A percentile compares a stretch with the other conserved stretches of the same genome.
Evolutionary conservation across 2,113 vertebrate genomes (phyloP).

Genomic region (Coturnix japonica): DNA sequence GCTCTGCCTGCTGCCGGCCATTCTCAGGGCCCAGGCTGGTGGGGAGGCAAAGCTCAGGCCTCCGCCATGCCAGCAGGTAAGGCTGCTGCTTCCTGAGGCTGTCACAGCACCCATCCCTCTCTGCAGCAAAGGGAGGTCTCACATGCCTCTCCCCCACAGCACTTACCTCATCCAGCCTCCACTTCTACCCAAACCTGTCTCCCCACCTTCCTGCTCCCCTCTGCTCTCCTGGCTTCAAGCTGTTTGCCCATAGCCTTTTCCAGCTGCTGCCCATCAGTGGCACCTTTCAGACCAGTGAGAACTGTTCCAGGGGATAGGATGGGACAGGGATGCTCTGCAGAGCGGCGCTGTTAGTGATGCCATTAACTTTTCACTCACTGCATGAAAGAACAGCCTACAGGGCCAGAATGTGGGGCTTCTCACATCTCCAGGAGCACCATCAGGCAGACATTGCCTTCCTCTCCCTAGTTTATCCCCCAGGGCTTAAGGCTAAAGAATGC

Average conservation of each 20-base stretch:
- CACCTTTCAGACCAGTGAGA: neutral
- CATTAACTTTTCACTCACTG: rapidly evolving
- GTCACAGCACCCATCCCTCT: neutral
- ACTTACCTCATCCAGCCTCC: neutral
- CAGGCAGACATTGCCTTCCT: neutral
- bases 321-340: neutral
- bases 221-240: neutral
- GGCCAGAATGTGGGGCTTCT: neutral
- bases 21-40: constrained; percentile 20
- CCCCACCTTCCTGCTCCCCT: neutral
- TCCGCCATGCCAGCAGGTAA: constrained; percentile 52
- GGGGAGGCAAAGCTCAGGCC: neutral
- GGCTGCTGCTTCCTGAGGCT: neutral
- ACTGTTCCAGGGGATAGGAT: neutral
- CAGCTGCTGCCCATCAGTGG: neutral
- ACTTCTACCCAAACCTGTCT: neutral
- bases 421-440: neutral
- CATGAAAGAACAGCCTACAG: neutral
- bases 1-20: constrained; percentile 30
- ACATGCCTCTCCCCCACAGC: rapidly evolving
- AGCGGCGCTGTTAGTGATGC: neutral
- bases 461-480: too few species aligned
- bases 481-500: neutral
- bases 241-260: too few species aligned
- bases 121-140: neutral